Evolutionary conservation across 2,888 invertebrate genomes (phyloP), one percentile per base, ranked within the genome.

Genomic region (Campoplex capitator): DNA sequence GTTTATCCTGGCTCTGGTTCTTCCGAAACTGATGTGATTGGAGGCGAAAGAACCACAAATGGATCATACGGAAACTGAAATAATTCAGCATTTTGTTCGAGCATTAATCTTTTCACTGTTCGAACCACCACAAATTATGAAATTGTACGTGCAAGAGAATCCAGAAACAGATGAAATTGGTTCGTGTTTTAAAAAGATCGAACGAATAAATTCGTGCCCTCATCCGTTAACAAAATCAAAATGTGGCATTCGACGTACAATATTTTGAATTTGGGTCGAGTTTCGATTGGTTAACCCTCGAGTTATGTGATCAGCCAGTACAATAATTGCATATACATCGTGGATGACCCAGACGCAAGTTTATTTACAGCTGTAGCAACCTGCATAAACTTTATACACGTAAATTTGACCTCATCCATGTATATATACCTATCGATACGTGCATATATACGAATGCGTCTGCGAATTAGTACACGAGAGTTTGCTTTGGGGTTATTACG

Each of bases 401-500:
- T 32, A 54, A 79, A 4, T 2, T 45, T 1, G 11, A 23, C 13
- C n/a, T 28, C 2, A 23, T 45, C 23, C 35, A 3, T 28, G 70
- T 48, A 2, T 70, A 45, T 58, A 45, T 58, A 62, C 42, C 28
- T 58, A 65, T 76, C 74, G 68, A n/a, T 73, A n/a, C 35, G 32
- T 35, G n/a, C 8, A 79, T 35, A 77, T 32, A 65, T 32, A 65
- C 67, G 70, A 62, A 74, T 84, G 85, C 85, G 90, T 87, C 88
- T 88, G 90, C 90, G 91, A 91, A 92, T 92, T 92, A 92, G 92
- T 92, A 90, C 88, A 88, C 87, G 90, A 84, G 90, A 87, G 90
- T 91, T 91, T 89, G 92, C 91, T 90, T 91, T 89, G 91, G 82
- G 92, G 92, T 92, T 92, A 92, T 92, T 91, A 92, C 91, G 92